Evolutionary conservation across 1,140 invertebrate genomes (phyloP).

Genomic region (Diplogasteroides magnus): DNA sequence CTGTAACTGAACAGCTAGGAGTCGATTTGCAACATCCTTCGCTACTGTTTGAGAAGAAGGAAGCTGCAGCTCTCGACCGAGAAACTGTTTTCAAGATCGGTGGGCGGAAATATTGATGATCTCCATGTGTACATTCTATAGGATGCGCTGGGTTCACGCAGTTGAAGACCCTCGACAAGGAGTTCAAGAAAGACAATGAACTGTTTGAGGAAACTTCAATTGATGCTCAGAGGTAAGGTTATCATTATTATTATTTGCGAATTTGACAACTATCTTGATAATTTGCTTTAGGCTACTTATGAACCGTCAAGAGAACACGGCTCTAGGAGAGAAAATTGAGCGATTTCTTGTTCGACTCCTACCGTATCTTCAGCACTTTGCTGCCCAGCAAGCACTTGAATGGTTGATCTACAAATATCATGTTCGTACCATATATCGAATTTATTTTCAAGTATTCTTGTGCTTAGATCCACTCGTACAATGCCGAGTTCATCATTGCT

Average conservation of each 20-base stretch:
- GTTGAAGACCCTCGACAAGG: constrained; percentile 17
- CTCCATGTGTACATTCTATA: neutral
- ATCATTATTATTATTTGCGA: neutral
- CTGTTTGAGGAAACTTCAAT: constrained; percentile 25
- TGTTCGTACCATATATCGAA: constrained; percentile 12
- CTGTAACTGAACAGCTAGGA: constrained; percentile 17
- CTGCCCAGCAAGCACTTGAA: constrained; percentile 32
- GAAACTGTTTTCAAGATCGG: constrained; percentile 33
- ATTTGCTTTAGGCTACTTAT: neutral
- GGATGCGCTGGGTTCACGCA: constrained; percentile 20
- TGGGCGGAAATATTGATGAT: neutral
- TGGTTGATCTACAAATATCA: constrained; percentile 31
- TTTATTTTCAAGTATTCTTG: neutral
- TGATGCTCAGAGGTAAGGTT: constrained; percentile 14
- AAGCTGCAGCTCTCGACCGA: constrained; percentile 25
- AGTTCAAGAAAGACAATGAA: constrained; percentile 10
- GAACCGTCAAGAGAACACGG: constrained; percentile 15
- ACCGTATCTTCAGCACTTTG: constrained; percentile 33
- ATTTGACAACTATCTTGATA: no score
- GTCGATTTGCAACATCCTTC: constrained; percentile 24
- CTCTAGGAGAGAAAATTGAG: constrained; percentile 19
- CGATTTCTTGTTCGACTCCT: constrained; percentile 25
- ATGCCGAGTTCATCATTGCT: constrained; percentile 25
- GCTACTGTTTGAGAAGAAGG: constrained; percentile 23
- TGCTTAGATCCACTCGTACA: constrained; percentile 35